Base-by-base conservation (phyloP, 2,113 vertebrate species). In the Naja naja region DNA sequence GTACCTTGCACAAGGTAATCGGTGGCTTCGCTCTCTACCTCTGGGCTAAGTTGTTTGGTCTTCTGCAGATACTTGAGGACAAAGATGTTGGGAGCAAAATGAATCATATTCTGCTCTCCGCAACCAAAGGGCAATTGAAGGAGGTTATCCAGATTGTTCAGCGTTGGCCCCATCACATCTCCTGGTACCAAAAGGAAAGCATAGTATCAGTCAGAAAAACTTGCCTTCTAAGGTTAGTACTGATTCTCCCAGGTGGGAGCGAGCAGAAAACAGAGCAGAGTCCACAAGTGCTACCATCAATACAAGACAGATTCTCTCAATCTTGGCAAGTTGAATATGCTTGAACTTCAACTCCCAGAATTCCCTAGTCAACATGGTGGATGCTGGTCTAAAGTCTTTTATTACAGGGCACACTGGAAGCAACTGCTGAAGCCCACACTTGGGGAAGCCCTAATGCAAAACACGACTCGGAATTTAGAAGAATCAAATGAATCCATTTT, bases 101-200 rank as follows among this genome's bases (percentile, higher is more conserved):
- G 99, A 97, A 99, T 98, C 99, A 99, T 99, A 97, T 99, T 99
- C 97, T 99, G 99, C 96, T 99, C 99, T 27, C 99, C 98, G 56
- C 99, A 99, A 90, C 99, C 99, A 89, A 99, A 99, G 0, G 99
- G 99, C 22, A 99, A 95, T 0, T 98, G 97, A 94, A 99, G 95
- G 39, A 99, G 98, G 12, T 98, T 99, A 97, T 98, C 98, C 96
- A 99, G 95, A 94, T 99, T 99, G 95, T 98, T 99, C 43, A 99
- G 94, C 0, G 98, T 99, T 0, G 99, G 99, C 18, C 99, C 99
- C 99, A 99, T 99, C 92, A 99, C 98, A 25, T 99, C 99, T 91
- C 99, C 99, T 99, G 95, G 94, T 85, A 30, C 81, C 95, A 54
- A 90, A 43, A 90, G 64, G 45, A 90, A 93, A 49, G 18, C 54